phyloP scores from a whole-genome alignment of 2,888 invertebrate species.

The Plebejus melissa region DNA sequence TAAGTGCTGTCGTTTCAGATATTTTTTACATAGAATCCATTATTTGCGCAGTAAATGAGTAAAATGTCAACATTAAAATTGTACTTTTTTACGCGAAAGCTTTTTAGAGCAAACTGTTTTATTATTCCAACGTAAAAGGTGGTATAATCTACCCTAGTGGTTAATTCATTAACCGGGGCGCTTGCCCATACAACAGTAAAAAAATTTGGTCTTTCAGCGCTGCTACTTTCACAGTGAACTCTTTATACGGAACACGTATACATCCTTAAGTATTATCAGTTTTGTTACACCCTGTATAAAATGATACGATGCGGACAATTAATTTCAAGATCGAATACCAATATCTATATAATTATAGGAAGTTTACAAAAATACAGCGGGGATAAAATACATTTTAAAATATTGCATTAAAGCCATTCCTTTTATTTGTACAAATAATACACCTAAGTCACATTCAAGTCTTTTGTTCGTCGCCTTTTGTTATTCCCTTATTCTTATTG shows the following conservation, averaged over 20 bases:
- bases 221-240: no score
- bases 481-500: conserved; percentile 15
- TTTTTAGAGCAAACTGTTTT: background rate
- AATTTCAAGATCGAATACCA: no score
- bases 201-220: no score
- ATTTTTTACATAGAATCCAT: background rate
- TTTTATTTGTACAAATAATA: conserved; percentile 13
- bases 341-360: background rate
- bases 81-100: background rate
- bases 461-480: conserved; percentile 18
- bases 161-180: no score
- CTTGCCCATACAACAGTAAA: no score
- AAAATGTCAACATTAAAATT: background rate
- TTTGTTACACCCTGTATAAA: no score
- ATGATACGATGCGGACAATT: no score
- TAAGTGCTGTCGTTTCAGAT: conserved; percentile 1
- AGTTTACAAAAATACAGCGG: background rate
- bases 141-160: no score
- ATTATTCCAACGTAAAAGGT: background rate
- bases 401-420: background rate
- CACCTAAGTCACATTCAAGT: conserved; percentile 5
- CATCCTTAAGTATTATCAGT: no score
- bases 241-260: no score
- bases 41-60: background rate
- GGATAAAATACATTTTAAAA: background rate